Evolutionary conservation across 2,797 vertebrate genomes (phyloP).

Genomic region (Gadopsis marmoratus): DNA sequence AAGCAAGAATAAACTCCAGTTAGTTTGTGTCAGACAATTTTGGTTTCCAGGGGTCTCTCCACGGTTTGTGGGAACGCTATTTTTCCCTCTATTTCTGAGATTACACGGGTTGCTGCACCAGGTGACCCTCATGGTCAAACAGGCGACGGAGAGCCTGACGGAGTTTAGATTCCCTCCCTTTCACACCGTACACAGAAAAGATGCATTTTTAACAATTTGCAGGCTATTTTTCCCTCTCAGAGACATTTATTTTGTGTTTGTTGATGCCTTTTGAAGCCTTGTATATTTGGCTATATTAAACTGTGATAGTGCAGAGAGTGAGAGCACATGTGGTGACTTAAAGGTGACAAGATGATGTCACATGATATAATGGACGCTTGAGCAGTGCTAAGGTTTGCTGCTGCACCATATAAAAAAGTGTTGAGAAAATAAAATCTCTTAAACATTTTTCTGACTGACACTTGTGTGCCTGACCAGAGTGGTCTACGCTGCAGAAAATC

Average conservation of each 20-base stretch:
- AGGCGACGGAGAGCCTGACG: constrained; percentile 80
- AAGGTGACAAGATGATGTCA: constrained; percentile 57
- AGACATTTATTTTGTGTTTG: constrained; percentile 59
- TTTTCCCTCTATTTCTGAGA: constrained; percentile 85
- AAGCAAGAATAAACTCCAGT: constrained; percentile 76
- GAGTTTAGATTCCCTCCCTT: constrained; percentile 87
- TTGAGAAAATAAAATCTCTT: background rate
- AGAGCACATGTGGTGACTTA: constrained; percentile 27
- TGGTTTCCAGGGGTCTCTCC: constrained; percentile 77
- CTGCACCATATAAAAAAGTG: background rate
- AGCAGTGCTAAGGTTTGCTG: constrained; percentile 11
- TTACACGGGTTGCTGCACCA: constrained; percentile 91
- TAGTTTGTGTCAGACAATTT: constrained; percentile 80
- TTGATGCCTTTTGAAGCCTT: constrained; percentile 51
- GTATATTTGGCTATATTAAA: constrained; percentile 58
- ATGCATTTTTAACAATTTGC: constrained; percentile 73
- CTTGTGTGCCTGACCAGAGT: constrained; percentile 29
- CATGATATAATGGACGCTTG: constrained; percentile 36
- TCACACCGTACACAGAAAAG: constrained; percentile 63
- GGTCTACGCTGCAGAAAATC: constrained; percentile 36
- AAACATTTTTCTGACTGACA: background rate
- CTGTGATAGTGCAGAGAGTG: constrained; percentile 35
- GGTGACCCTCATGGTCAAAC: constrained; percentile 89
- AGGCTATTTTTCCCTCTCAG: constrained; percentile 29
- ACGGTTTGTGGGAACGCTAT: constrained; percentile 72